Percentiles rank a stretch among this genome's conserved stretches.
These are phyloP conservation scores for Mythimna lalbum DNA, from an alignment of 2,888 invertebrate genomes.

Conservation along the genomic window DNA sequence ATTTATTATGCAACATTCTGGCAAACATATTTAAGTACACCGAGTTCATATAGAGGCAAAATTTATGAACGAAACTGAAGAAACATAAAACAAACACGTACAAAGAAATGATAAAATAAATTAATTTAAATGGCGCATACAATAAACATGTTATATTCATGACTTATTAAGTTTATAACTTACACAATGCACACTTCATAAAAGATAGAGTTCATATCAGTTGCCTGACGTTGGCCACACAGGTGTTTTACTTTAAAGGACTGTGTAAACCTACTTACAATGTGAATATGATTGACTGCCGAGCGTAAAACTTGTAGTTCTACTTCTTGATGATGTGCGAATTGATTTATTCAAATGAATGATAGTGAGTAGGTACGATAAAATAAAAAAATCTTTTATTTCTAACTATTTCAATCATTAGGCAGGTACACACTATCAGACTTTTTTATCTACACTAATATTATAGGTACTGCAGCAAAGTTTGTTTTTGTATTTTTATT, in stretches of 20 bases:
- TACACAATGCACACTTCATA: conserved; percentile 28
- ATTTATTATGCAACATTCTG: conserved; percentile 28
- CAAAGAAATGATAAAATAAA: conserved; percentile 43
- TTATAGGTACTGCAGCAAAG: too few relatives aligned
- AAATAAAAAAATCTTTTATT: too few relatives aligned
- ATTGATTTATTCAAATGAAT: neutral
- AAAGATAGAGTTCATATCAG: conserved; percentile 44
- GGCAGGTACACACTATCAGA: too few relatives aligned
- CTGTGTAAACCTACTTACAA: neutral
- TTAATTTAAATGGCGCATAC: conserved; percentile 18
- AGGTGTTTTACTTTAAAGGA: conserved; percentile 29
- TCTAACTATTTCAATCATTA: too few relatives aligned
- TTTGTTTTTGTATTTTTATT: too few relatives aligned
- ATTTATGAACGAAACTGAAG: conserved; percentile 3
- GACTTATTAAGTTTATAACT: conserved; percentile 16
- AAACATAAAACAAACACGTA: conserved; percentile 37
- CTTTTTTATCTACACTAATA: too few relatives aligned
- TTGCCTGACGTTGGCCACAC: conserved; percentile 16
- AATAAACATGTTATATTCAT: conserved; percentile 43
- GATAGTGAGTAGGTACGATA: neutral
- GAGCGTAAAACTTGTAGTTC: neutral
- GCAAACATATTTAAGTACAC: conserved; percentile 4
- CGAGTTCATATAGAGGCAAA: conserved; percentile 2
- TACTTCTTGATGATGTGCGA: neutral
- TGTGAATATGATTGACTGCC: conserved; percentile 3